Evolutionary conservation across 2,888 invertebrate genomes (phyloP).

Genomic region (Charanyca ferruginea): DNA sequence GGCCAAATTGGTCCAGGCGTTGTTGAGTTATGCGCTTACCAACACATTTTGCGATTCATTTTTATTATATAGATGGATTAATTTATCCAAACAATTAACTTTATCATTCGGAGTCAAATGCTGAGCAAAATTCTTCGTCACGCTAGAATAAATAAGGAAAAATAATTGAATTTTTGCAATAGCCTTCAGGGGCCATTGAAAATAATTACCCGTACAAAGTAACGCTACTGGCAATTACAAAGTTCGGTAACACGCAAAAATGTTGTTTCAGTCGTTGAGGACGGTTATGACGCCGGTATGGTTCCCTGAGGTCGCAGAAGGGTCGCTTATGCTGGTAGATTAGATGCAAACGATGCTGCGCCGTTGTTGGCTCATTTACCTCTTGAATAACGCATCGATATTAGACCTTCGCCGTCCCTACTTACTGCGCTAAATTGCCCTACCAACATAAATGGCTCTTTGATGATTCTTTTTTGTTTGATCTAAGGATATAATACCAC

Average conservation of each 20-base stretch:
- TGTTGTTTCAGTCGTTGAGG: conserved; percentile 52
- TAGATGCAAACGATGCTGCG: conserved; percentile 88
- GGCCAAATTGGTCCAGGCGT: no score
- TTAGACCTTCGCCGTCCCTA: conserved; percentile 72
- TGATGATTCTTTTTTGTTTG: conserved; percentile 56
- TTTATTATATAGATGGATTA: no score
- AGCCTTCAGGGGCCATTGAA: conserved; percentile 20
- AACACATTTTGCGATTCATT: no score
- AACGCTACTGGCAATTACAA: conserved; percentile 28
- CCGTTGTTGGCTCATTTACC: conserved; percentile 88
- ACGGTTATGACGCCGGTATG: conserved; percentile 71
- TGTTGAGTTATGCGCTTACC: no score
- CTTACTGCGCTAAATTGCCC: conserved; percentile 59
- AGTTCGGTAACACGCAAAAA: conserved; percentile 62
- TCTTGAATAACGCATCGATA: conserved; percentile 87
- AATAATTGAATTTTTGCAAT: conserved; percentile 9
- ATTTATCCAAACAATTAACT: conserved; percentile 6
- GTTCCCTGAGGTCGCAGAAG: conserved; percentile 72
- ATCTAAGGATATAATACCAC: neutral
- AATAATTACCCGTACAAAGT: conserved; percentile 36
- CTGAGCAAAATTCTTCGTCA: conserved; percentile 2
- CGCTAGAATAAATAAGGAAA: conserved; percentile 9
- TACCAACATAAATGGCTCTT: conserved; percentile 59
- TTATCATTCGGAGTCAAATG: neutral
- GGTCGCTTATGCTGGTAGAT: conserved; percentile 82